Evolutionary conservation across 2,797 vertebrate species (phyloP).

Genomic region (Rachycentron canadum): DNA sequence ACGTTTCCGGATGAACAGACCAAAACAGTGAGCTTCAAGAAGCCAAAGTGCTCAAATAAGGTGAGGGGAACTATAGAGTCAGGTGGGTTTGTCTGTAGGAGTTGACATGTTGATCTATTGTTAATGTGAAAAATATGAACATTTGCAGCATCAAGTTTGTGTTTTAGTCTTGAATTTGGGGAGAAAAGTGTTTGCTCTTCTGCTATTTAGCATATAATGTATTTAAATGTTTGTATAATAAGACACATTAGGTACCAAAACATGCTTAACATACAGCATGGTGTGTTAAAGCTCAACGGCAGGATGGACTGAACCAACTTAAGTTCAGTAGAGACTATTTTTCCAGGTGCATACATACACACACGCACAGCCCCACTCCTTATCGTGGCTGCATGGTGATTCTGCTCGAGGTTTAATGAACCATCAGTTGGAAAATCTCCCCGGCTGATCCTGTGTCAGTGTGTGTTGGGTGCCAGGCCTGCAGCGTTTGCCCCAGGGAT

Average conservation of each 20-base stretch:
- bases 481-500: constrained; percentile 65
- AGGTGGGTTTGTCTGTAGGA: too few species aligned
- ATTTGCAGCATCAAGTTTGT: background rate
- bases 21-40: background rate
- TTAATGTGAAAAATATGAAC: background rate
- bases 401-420: constrained; percentile 67
- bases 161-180: background rate
- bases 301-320: background rate
- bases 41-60: background rate
- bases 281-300: background rate
- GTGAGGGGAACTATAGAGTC: background rate
- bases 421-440: constrained; percentile 69
- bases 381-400: constrained; percentile 52
- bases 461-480: constrained; percentile 69
- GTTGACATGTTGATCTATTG: background rate
- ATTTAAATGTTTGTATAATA: background rate
- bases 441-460: constrained; percentile 61
- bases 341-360: constrained; percentile 32
- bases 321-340: background rate
- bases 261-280: background rate
- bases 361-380: constrained; percentile 6
- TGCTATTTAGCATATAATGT: background rate
- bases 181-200: background rate
- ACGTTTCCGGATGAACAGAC: background rate
- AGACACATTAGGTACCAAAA: background rate